A percentile compares a stretch with the other conserved stretches of the same genome.
Conservation (phyloP, 2,888 invertebrate genomes). For the Megalurothrips usitatus region DNA sequence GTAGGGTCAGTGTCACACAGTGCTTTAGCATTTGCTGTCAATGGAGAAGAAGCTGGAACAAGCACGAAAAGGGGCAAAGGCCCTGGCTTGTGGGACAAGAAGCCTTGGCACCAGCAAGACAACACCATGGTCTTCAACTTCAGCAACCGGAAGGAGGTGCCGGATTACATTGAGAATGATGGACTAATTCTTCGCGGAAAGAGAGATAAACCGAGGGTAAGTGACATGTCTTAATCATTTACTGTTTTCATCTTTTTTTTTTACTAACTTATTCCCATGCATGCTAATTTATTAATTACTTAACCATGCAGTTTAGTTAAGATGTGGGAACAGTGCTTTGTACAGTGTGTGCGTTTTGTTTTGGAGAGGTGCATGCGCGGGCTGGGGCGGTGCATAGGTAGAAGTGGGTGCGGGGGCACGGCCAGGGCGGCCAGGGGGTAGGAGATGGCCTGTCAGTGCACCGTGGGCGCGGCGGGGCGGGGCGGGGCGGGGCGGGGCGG, state of each 20-base stretch:
- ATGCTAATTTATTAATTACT: too few relatives aligned
- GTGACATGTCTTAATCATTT: constrained; percentile 39
- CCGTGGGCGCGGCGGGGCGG: neutral
- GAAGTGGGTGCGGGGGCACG: too few relatives aligned
- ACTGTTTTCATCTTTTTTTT: too few relatives aligned
- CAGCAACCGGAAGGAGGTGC: constrained; percentile 76
- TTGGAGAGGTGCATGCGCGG: too few relatives aligned
- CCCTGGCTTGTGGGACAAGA: constrained; percentile 47
- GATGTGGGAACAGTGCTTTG: too few relatives aligned
- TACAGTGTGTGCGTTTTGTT: too few relatives aligned
- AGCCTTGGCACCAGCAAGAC: constrained; percentile 55
- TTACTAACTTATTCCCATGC: too few relatives aligned
- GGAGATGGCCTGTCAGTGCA: too few relatives aligned
- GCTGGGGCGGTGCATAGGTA: too few relatives aligned
- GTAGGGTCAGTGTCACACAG: constrained; percentile 35
- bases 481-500: neutral
- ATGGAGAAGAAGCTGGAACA: constrained; percentile 29
- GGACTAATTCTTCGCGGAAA: constrained; percentile 66
- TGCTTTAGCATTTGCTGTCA: constrained; percentile 29
- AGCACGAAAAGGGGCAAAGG: constrained; percentile 34
- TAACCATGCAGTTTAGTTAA: too few relatives aligned
- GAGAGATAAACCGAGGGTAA: constrained; percentile 70
- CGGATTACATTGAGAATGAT: constrained; percentile 89
- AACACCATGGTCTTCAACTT: constrained; percentile 84
- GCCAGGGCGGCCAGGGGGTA: too few relatives aligned